Evolutionary conservation across 1,140 invertebrate species (phyloP).

Genomic region (Coptotermes formosanus): DNA sequence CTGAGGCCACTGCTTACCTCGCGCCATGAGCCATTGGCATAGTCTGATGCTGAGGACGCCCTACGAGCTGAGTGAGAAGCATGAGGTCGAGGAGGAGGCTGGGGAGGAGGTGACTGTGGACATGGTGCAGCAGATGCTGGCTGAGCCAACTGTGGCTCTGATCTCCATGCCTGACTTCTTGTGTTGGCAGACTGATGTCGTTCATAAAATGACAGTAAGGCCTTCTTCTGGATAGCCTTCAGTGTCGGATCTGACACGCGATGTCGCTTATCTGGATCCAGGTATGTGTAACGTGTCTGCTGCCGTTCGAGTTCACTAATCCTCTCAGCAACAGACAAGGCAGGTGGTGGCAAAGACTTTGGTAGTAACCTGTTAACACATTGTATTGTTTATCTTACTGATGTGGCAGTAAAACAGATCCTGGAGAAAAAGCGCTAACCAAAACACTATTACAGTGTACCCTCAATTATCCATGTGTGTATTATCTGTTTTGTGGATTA

Average conservation of each 20-base stretch:
- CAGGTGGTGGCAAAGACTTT: slow-evolving; percentile 49
- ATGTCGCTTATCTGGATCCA: slow-evolving; percentile 75
- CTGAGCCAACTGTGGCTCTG: slow-evolving; percentile 56
- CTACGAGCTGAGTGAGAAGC: slow-evolving; percentile 57
- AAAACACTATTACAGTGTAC: too few relatives aligned
- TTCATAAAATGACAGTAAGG: slow-evolving; percentile 80
- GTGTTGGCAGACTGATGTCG: slow-evolving; percentile 57
- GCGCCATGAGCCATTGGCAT: slow-evolving; percentile 50
- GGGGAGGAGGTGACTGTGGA: slow-evolving; percentile 36
- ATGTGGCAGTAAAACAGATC: neutral
- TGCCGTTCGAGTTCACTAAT: slow-evolving; percentile 70
- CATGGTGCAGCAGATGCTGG: slow-evolving; percentile 27
- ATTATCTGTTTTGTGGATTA: too few relatives aligned
- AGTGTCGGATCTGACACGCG: slow-evolving; percentile 71
- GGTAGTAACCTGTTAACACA: slow-evolving; percentile 39
- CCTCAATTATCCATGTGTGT: too few relatives aligned
- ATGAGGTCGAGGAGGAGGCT: slow-evolving; percentile 50
- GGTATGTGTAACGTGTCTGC: slow-evolving; percentile 62
- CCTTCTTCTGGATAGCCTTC: slow-evolving; percentile 85
- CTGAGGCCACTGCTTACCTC: slow-evolving; percentile 36
- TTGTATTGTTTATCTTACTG: neutral
- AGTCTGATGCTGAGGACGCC: slow-evolving; percentile 68
- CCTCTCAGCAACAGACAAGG: slow-evolving; percentile 69
- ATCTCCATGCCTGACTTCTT: slow-evolving; percentile 54
- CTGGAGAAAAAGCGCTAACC: too few relatives aligned